Percentiles rank a stretch among this genome's conserved stretches.
These are phyloP conservation scores for Enoplosus armatus DNA, from an alignment of 2,797 vertebrate species.

Conservation along the genomic window DNA sequence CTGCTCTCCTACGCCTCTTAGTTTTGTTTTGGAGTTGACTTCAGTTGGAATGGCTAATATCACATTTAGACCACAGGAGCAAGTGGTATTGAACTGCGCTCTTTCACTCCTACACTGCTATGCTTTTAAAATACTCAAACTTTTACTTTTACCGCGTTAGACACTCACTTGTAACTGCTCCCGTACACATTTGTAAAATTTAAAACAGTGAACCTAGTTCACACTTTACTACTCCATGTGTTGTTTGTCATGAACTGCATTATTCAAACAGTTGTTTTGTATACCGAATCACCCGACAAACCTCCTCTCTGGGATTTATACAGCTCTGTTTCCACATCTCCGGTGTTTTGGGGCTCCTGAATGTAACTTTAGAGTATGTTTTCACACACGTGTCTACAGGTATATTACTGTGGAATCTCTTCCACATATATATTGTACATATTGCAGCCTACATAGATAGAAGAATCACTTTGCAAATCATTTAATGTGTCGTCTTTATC, in stretches of 20 bases:
- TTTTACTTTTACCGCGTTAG: constrained; percentile 5
- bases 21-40: constrained; percentile 65
- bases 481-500: constrained; percentile 2
- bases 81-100: constrained; percentile 36
- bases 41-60: constrained; percentile 69
- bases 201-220: constrained; percentile 20
- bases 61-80: constrained; percentile 59
- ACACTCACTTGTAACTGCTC: constrained; percentile 11
- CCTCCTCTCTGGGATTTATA: constrained; percentile 10
- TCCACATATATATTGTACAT: too few relatives aligned
- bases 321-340: constrained; percentile 9
- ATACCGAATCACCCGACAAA: neutral
- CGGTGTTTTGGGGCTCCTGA: constrained; percentile 1
- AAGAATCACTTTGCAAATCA: neutral
- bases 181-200: constrained; percentile 37
- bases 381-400: neutral
- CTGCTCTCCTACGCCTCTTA: constrained; percentile 46
- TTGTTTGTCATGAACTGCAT: constrained; percentile 31
- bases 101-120: constrained; percentile 31
- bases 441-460: neutral
- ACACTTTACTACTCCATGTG: neutral
- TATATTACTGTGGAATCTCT: neutral
- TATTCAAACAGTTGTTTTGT: constrained; percentile 42
- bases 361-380: neutral
- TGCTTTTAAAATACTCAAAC: constrained; percentile 42